Evolutionary conservation across 2,797 vertebrate species (phyloP).

Genomic region (Eidolon dupreanum): DNA sequence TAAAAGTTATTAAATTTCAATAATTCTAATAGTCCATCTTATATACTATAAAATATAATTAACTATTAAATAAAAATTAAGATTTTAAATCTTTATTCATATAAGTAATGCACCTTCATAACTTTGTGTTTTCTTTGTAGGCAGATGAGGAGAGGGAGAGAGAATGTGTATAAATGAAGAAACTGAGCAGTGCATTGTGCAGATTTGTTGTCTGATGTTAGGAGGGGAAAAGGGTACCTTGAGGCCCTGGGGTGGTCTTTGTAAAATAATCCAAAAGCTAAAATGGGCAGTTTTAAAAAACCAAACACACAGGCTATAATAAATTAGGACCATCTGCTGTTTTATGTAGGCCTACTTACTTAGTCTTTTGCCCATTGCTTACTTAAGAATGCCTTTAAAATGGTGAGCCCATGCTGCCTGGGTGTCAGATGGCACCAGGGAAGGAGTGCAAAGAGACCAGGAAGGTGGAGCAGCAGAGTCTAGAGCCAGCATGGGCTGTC

Average conservation of each 20-base stretch:
- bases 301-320: not conserved
- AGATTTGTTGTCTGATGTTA: constrained; percentile 20
- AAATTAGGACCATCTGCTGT: constrained; percentile 59
- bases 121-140: constrained; percentile 22
- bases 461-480: not conserved
- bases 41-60: not conserved
- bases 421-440: not conserved
- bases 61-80: not conserved
- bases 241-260: constrained; percentile 36
- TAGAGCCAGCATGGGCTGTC: not conserved
- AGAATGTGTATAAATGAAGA: not conserved
- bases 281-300: constrained; percentile 9
- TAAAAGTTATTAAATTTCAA: not conserved
- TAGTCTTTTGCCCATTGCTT: constrained; percentile 32
- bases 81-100: not conserved
- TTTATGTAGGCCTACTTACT: not conserved
- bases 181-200: not conserved
- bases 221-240: not conserved
- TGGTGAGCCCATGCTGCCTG: not conserved
- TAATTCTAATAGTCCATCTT: not conserved
- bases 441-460: not conserved
- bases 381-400: not conserved
- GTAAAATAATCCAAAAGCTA: constrained; percentile 43
- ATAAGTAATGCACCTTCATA: not conserved
- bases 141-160: not conserved